Percentiles rank a stretch among this genome's conserved stretches.
Conservation (phyloP, 35 echinoderm and acorn worm species). For the Ophioderma brevispina region DNA sequence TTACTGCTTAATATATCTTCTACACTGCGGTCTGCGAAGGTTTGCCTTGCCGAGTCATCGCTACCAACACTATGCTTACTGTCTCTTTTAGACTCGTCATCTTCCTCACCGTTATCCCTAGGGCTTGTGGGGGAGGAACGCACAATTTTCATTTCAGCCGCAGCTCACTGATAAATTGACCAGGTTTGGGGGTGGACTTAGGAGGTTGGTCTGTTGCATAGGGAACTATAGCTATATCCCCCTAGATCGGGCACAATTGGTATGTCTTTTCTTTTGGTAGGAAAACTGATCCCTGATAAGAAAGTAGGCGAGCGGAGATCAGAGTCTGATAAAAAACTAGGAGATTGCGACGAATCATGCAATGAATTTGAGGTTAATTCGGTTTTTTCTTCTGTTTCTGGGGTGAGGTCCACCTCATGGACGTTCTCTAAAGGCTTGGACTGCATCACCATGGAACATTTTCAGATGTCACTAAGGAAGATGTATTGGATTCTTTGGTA, state of each 20-base stretch:
- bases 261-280: neutral
- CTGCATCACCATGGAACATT: neutral
- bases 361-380: neutral
- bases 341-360: neutral
- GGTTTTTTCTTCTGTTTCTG: neutral
- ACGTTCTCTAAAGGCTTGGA: neutral
- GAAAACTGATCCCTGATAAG: neutral
- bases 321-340: neutral
- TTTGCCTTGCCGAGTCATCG: conserved; percentile 43
- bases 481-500: neutral
- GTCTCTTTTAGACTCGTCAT: neutral
- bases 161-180: neutral
- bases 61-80: conserved; percentile 15
- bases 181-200: neutral
- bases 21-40: conserved; percentile 9
- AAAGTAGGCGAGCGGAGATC: neutral
- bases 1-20: conserved; percentile 24
- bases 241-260: neutral
- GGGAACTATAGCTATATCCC: neutral
- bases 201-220: neutral
- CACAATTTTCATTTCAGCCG: neutral
- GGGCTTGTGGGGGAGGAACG: neutral
- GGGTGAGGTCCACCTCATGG: neutral
- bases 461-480: neutral
- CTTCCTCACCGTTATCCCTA: neutral